phyloP scores from a whole-genome alignment of 2,113 vertebrate species.

The Brevimyrus niger region DNA sequence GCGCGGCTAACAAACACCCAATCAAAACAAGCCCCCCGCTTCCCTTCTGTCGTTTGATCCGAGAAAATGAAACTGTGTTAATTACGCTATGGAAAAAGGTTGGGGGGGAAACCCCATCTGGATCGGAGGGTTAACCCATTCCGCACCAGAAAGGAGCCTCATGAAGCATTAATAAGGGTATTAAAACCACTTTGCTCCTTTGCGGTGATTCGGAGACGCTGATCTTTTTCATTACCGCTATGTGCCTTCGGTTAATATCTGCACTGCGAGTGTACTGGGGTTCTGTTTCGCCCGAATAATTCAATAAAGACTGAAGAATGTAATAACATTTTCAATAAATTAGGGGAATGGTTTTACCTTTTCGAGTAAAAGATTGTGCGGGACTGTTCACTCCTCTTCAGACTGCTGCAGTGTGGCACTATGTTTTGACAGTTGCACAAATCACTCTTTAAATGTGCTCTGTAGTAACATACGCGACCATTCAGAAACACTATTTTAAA shows the following conservation, averaged over 20 bases:
- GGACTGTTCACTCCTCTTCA: not conserved
- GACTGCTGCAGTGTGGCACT: not conserved
- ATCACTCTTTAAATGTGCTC: not conserved
- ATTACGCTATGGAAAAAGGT: constrained; percentile 34
- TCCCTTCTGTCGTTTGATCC: constrained; percentile 41
- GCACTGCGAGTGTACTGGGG: not conserved
- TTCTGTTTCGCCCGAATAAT: not conserved
- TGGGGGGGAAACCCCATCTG: constrained; percentile 34
- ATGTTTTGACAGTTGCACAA: not conserved
- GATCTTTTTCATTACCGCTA: constrained; percentile 17
- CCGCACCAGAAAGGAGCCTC: constrained; percentile 27
- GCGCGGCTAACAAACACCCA: constrained; percentile 14
- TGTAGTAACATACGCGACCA: not conserved
- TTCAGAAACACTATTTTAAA: not conserved
- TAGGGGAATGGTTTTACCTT: not conserved
- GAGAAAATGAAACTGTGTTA: constrained; percentile 49
- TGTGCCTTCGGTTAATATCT: not conserved
- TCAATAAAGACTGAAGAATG: not conserved
- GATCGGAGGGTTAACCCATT: constrained; percentile 43
- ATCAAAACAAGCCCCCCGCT: constrained; percentile 28
- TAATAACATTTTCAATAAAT: not conserved
- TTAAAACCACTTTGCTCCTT: constrained; percentile 29
- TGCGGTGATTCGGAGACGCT: constrained; percentile 19
- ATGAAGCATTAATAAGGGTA: constrained; percentile 36
- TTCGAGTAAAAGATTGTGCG: not conserved